Conservation (phyloP, 2,888 invertebrate genomes). For the Yponomeuta plumbellus region DNA sequence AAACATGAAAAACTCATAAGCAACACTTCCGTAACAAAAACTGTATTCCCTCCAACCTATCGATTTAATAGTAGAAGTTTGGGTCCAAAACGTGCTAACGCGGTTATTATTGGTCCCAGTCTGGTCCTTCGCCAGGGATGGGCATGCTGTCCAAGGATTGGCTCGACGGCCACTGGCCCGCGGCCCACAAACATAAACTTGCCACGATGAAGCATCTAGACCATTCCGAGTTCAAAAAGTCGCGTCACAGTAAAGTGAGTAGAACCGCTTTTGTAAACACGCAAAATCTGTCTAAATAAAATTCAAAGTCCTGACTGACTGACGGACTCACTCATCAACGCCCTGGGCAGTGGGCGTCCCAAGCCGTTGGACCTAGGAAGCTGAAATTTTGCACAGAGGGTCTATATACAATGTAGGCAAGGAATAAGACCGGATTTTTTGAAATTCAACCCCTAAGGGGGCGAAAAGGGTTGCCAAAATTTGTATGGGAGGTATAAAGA, state of each 20-base stretch:
- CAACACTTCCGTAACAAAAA: not conserved
- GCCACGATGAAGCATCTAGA: not conserved
- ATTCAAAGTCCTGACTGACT: no score
- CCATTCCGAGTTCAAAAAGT: not conserved
- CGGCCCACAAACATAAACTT: not conserved
- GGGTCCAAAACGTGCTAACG: not conserved
- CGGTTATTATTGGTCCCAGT: not conserved
- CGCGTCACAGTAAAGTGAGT: conserved; percentile 2
- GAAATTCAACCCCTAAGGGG: no score
- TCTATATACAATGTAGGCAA: no score
- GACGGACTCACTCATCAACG: no score
- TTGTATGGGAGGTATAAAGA: no score
- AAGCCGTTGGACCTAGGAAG: no score
- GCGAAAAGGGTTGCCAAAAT: no score
- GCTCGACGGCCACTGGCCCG: not conserved
- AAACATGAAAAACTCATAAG: no score
- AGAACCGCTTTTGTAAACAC: not conserved
- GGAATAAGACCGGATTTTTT: no score
- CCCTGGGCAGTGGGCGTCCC: no score
- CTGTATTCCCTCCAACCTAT: not conserved
- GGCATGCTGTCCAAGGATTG: not conserved
- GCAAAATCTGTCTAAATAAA: no score
- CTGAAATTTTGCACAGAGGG: no score
- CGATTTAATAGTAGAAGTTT: not conserved
- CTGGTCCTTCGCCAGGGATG: not conserved